A percentile compares a stretch with the other conserved stretches of the same genome.
Conservation (phyloP, 2,797 vertebrate genomes). For the Oryzias dopingdopingensis region DNA sequence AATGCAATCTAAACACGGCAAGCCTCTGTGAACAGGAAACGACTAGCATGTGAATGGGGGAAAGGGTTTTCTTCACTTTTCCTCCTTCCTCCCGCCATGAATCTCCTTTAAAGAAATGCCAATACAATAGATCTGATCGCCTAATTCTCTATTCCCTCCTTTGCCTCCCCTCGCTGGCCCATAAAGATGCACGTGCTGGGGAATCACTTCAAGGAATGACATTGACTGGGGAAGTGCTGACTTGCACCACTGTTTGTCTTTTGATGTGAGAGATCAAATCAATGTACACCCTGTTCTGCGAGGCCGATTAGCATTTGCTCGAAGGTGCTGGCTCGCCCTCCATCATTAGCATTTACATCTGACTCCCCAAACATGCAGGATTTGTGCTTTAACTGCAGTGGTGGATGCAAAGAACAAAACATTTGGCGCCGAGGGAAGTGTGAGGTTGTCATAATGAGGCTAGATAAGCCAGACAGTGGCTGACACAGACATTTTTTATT, state of each 20-base stretch:
- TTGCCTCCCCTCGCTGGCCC: constrained; percentile 58
- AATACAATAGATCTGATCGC: constrained; percentile 98
- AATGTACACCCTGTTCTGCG: constrained; percentile 90
- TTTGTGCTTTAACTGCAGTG: constrained; percentile 51
- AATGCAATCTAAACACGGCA: constrained; percentile 74
- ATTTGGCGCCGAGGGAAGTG: constrained; percentile 46
- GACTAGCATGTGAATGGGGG: constrained; percentile 60
- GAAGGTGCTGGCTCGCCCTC: constrained; percentile 75
- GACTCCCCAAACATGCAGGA: constrained; percentile 73
- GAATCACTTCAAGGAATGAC: constrained; percentile 97
- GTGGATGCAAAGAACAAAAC: constrained; percentile 27
- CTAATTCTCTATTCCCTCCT: constrained; percentile 87
- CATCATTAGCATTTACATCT: constrained; percentile 75
- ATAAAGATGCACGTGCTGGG: constrained; percentile 89
- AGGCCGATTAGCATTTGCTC: constrained; percentile 95
- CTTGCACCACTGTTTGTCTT: constrained; percentile 99
- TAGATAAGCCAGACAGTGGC: constrained; percentile 48
- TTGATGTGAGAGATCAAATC: constrained; percentile 99
- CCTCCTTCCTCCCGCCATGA: constrained; percentile 85
- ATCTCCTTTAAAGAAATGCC: constrained; percentile 97
- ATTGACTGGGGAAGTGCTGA: constrained; percentile 99
- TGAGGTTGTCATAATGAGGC: constrained; percentile 59
- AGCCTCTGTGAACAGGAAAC: constrained; percentile 53
- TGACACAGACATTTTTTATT: constrained; percentile 74
- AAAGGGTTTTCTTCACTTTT: constrained; percentile 70